Conservation (phyloP, 2,888 invertebrate species). For the Sialis fuliginosa region DNA sequence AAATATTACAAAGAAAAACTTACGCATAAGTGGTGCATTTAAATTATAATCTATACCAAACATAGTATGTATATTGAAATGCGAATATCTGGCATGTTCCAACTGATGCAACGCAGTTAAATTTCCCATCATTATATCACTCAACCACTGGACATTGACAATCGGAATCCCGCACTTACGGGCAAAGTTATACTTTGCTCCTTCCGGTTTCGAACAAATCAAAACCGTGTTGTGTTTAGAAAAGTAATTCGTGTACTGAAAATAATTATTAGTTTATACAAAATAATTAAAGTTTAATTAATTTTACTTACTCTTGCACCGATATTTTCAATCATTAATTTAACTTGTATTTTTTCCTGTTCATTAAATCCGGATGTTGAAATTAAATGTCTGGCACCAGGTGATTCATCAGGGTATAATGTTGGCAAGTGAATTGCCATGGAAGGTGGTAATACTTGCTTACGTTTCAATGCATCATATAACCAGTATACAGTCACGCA, state of each 20-base stretch:
- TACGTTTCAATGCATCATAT: conserved; percentile 73
- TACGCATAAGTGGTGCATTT: conserved; percentile 82
- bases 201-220: conserved; percentile 65
- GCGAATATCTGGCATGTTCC: conserved; percentile 74
- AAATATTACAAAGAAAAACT: conserved; percentile 20
- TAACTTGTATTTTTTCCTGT: conserved; percentile 66
- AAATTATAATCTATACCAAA: conserved; percentile 74
- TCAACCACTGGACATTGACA: conserved; percentile 87
- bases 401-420: conserved; percentile 40
- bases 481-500: conserved; percentile 78
- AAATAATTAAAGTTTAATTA: conserved; percentile 15
- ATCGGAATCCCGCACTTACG: conserved; percentile 82
- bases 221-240: conserved; percentile 63
- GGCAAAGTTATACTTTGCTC: conserved; percentile 75
- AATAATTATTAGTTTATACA: conserved; percentile 2
- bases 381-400: conserved; percentile 60
- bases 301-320: conserved; percentile 60
- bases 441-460: conserved; percentile 83
- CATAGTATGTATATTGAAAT: conserved; percentile 60
- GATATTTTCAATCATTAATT: conserved; percentile 66
- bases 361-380: conserved; percentile 78
- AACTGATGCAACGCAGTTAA: conserved; percentile 63
- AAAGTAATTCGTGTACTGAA: conserved; percentile 52
- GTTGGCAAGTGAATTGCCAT: conserved; percentile 82
- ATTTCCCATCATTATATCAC: conserved; percentile 80